Evolutionary conservation across 2,113 vertebrate genomes (phyloP).

Genomic region (Chaetops frenatus): DNA sequence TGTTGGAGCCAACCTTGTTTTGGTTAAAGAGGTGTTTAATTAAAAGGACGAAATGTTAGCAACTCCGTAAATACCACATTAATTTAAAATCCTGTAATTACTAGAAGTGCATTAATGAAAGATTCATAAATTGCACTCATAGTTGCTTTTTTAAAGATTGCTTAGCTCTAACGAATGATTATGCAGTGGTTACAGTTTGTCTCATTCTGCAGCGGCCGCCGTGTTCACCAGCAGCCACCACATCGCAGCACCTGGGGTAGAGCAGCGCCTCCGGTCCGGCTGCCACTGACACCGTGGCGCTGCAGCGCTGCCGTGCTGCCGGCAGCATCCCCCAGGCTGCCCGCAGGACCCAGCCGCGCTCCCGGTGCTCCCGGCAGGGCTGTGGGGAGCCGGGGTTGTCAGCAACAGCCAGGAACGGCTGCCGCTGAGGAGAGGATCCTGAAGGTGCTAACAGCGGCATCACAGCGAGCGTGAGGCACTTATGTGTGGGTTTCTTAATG

Average conservation of each 20-base stretch:
- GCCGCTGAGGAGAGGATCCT: neutral
- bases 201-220: neutral
- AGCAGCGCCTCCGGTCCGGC: neutral
- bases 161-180: slow-evolving; percentile 2
- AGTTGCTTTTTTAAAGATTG: slow-evolving; percentile 33
- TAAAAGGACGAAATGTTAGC: slow-evolving; percentile 35
- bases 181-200: neutral
- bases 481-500: neutral
- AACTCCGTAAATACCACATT: slow-evolving; percentile 47
- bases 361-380: neutral
- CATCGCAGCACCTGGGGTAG: neutral
- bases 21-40: slow-evolving; percentile 47
- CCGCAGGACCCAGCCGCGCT: neutral
- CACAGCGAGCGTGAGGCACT: neutral
- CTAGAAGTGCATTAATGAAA: slow-evolving; percentile 9
- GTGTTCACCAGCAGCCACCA: neutral
- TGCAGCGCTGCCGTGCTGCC: neutral
- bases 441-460: neutral
- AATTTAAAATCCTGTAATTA: slow-evolving; percentile 36
- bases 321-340: no score
- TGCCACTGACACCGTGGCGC: neutral
- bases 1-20: neutral
- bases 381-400: accelerated
- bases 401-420: neutral
- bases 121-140: slow-evolving; percentile 13